Base-by-base conservation (phyloP, 2,888 invertebrate species). In the Sphecodes monilicornis region DNA sequence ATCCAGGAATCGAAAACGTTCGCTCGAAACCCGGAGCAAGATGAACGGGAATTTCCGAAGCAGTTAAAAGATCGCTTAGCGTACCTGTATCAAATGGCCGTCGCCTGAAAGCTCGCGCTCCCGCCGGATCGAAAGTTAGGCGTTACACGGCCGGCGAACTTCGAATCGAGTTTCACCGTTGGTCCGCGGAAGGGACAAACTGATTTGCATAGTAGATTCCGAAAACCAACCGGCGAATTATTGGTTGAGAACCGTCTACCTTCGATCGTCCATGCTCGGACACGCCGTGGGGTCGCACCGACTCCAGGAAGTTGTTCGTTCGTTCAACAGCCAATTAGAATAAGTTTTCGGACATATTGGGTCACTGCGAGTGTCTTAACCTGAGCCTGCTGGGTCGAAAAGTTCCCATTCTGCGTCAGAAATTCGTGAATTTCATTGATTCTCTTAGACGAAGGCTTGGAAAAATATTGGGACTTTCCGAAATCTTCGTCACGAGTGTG, bases 241-340 rank as follows among this genome's bases (percentile, higher is more conserved):
- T 85, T 76, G 39, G 73, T 75, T 22, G 46, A 76, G 32, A 70
- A 54, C 68, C 8, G 41, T 46, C 72, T 57, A 13, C n/a, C n/a
- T 39, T 13, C 54, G 76, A 73, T 81, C 86, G 76, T 66, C 81
- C 78, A 84, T 80, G 77, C 77, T 64, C 39, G 60, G 69, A 69
- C 79, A 66, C 69, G 75, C 41, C 50, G 16, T 5, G 1, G 43
- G 5, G 18, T 18, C 6, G 43, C 43, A 4, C 4, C 43, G 18
- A 5, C 18, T 32, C 32, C 2, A 5, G 22, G 64, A 85, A 86
- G 77, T 85, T 79, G 43, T 64, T 36, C 54, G 26, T 36, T n/a
- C 73, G 77, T 69, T 72, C 78, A 80, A 68, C 72, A 75, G 82
- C 72, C 77, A 80, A 85, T 85, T 83, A 85, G 81, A 79, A 86